Conservation (phyloP, 2,888 invertebrate species). For the Phortica magna region DNA sequence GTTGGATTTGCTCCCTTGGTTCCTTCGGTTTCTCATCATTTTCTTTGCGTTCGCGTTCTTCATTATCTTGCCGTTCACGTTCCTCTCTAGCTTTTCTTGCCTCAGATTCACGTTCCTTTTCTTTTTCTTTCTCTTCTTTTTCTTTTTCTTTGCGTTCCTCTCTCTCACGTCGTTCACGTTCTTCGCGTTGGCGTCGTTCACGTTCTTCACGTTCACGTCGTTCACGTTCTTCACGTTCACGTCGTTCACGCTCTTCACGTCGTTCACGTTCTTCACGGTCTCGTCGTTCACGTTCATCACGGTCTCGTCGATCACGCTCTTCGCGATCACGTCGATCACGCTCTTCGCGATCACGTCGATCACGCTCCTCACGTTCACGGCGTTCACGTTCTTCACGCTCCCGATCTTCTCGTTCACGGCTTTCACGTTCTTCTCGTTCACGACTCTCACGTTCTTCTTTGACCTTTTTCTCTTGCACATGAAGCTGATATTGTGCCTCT, state of each 20-base stretch:
- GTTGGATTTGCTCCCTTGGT: slow-evolving; percentile 56
- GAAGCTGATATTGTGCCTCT: slow-evolving; percentile 48
- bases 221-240: slow-evolving; percentile 63
- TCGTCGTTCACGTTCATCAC: slow-evolving; percentile 63
- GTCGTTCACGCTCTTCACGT: slow-evolving; percentile 63
- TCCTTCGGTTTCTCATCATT: slow-evolving; percentile 58
- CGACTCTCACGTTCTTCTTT: slow-evolving; percentile 65
- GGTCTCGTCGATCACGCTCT: slow-evolving; percentile 59
- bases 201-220: slow-evolving; percentile 64
- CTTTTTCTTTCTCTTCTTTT: too few species aligned
- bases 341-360: slow-evolving; percentile 60
- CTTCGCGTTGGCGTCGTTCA: slow-evolving; percentile 61
- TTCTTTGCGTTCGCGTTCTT: slow-evolving; percentile 68
- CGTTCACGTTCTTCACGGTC: slow-evolving; percentile 66
- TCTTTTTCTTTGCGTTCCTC: slow-evolving; percentile 66
- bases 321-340: slow-evolving; percentile 71
- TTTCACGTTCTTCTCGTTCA: slow-evolving; percentile 61
- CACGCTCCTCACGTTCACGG: slow-evolving; percentile 62
- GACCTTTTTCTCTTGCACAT: slow-evolving; percentile 55
- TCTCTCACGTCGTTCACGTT: slow-evolving; percentile 62
- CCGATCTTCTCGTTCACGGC: slow-evolving; percentile 62
- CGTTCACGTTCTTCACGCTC: slow-evolving; percentile 66
- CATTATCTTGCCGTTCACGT: slow-evolving; percentile 51
- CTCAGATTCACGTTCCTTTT: slow-evolving; percentile 62
- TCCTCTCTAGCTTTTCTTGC: slow-evolving; percentile 64